These are phyloP conservation scores for Esox masquinongy DNA, from an alignment of 2,797 vertebrate species.

Conservation along the genomic window DNA sequence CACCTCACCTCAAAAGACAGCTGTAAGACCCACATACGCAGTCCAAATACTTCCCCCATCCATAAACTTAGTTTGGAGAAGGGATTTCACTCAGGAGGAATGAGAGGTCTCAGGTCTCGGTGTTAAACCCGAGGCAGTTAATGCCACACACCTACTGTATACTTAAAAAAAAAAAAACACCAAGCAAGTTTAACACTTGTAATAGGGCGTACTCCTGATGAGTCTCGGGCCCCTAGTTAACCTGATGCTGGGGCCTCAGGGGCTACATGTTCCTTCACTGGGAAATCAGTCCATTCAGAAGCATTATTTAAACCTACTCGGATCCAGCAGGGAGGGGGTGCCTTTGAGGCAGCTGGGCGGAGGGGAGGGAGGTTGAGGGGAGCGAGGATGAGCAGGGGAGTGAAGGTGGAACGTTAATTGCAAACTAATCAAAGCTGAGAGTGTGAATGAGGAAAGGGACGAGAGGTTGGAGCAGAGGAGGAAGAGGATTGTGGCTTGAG, in stretches of 20 bases:
- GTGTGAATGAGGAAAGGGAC: neutral
- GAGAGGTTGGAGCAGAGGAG: neutral
- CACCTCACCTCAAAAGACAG: neutral
- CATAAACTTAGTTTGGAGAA: neutral
- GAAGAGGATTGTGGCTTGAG: neutral
- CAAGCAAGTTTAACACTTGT: slow-evolving; percentile 52
- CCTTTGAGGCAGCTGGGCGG: neutral
- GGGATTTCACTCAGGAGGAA: neutral
- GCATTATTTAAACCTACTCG: slow-evolving; percentile 27
- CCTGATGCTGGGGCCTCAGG: slow-evolving; percentile 65
- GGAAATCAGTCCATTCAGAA: slow-evolving; percentile 71
- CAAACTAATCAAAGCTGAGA: neutral
- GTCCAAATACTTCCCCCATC: neutral
- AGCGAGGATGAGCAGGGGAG: slow-evolving; percentile 7
- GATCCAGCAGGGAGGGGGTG: slow-evolving; percentile 36
- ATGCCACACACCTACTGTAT: neutral
- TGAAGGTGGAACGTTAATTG: slow-evolving; percentile 1
- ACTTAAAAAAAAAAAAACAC: slow-evolving; percentile 3
- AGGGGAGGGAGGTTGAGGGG: slow-evolving; percentile 10
- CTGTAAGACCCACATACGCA: neutral
- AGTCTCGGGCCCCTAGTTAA: slow-evolving; percentile 59
- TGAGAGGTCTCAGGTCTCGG: neutral
- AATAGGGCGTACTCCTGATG: slow-evolving; percentile 53
- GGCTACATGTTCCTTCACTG: slow-evolving; percentile 61
- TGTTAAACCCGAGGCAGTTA: neutral